Evolutionary conservation across 2,888 invertebrate genomes (phyloP).

Genomic region (Eustalomyia histrio): DNA sequence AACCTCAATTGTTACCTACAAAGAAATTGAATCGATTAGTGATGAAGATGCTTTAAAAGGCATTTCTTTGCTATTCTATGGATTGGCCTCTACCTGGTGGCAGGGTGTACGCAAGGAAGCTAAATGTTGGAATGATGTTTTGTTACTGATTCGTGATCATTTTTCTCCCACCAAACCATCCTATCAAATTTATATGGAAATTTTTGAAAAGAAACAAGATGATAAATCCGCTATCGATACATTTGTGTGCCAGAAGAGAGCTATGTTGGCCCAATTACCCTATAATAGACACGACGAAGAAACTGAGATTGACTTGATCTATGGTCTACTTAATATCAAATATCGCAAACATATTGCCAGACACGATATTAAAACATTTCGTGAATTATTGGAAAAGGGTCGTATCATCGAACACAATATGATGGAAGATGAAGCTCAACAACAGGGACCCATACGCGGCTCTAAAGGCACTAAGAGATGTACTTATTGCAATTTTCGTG

Average conservation of each 20-base stretch:
- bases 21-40: constrained; percentile 75
- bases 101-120: constrained; percentile 75
- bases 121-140: constrained; percentile 72
- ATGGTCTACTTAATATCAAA: constrained; percentile 72
- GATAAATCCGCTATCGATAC: constrained; percentile 70
- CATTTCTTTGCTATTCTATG: constrained; percentile 72
- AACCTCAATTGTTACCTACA: constrained; percentile 74
- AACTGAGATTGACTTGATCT: constrained; percentile 75
- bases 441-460: constrained; percentile 67
- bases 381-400: constrained; percentile 73
- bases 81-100: constrained; percentile 75
- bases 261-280: constrained; percentile 74
- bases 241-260: constrained; percentile 75
- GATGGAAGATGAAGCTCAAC: constrained; percentile 54
- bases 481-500: constrained; percentile 75
- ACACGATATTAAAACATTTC: constrained; percentile 73
- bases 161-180: constrained; percentile 76
- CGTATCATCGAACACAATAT: constrained; percentile 72
- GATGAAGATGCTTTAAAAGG: constrained; percentile 75
- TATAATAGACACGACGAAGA: constrained; percentile 75
- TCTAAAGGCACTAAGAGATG: constrained; percentile 69
- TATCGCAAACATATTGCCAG: constrained; percentile 74
- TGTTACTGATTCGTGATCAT: constrained; percentile 74
- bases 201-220: constrained; percentile 72
- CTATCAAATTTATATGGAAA: constrained; percentile 76